Evolutionary conservation across 1,140 invertebrate genomes (phyloP), one percentile per base, ranked within the genome.

Genomic region (Neodiprion fabricii): DNA sequence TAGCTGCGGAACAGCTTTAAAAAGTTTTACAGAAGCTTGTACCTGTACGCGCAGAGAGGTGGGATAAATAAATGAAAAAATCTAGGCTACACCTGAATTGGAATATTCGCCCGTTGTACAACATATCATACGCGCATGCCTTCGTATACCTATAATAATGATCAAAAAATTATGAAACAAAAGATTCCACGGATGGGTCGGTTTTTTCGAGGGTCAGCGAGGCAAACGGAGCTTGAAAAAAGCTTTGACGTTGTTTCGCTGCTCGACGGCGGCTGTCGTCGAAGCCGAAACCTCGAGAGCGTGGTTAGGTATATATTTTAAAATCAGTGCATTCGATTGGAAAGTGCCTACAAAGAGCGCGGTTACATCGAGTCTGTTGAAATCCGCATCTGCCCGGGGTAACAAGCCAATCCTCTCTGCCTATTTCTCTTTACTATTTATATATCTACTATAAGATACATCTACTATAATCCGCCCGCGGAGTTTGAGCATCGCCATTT

Each of bases 161-260:
- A 87, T 87, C 86, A 40, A 88, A 87, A 88, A 86, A 79, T 87
- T 86, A 86, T 87, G 28, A 87, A 88, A 87, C 87, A 89, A 88
- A 87, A 89, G 87, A 88, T 88, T 87, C 85, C 86, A 88, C 87
- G 86, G 87, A 87, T 87, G 86, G 86, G 82, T 83, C 83, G 84
- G 83, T 86, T 86, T 88, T 88, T 88, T 88, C 86, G 86, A 87
- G 86, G 86, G 85, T 87, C 84, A 86, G 80, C 85, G 85, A 87
- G 86, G 85, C 85, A 88, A 86, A 82, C 84, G 83, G 81, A 82
- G 72, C 83, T 82, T 75, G 80, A 69, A 69, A 69, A 69, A 83
- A 82, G 87, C 87, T 88, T 88, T 88, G 87, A 87, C 84, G 73
- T 75, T 79, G 82, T 65, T 72, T 77, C 80, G 77, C 72, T 79